phyloP scores from a whole-genome alignment of 2,797 vertebrate species.

The Discoglossus pictus region DNA sequence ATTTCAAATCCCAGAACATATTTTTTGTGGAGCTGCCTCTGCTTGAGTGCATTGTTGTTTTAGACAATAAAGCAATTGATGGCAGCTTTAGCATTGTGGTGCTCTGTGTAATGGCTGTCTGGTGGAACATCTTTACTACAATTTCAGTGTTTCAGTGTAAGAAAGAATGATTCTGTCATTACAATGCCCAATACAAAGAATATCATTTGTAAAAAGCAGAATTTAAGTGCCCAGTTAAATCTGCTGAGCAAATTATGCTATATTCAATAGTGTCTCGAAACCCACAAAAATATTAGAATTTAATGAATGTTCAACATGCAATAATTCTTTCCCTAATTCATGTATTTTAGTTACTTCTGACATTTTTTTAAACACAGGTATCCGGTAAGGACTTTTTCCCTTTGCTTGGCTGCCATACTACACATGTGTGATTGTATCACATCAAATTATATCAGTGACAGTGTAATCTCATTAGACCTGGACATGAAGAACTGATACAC shows the following conservation, averaged over 20 bases:
- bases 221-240: conserved; percentile 16
- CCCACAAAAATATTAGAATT: conserved; percentile 23
- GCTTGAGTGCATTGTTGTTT: conserved; percentile 12
- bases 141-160: conserved; percentile 3
- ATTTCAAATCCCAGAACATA: conserved; percentile 25
- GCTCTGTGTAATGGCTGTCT: conserved; percentile 27
- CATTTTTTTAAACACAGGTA: too few species aligned
- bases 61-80: conserved; percentile 36
- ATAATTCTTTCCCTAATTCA: conserved; percentile 45
- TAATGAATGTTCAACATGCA: conserved; percentile 36
- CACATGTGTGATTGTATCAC: conserved; percentile 10
- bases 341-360: too few species aligned
- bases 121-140: conserved; percentile 23
- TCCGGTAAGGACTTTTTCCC: too few species aligned
- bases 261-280: conserved; percentile 8
- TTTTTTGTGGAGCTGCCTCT: not conserved
- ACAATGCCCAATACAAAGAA: conserved; percentile 10
- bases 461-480: conserved; percentile 9
- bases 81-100: conserved; percentile 19
- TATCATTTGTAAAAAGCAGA: conserved; percentile 25
- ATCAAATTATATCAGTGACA: conserved; percentile 33
- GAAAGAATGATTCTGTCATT: conserved; percentile 26
- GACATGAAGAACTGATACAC: conserved; percentile 1
- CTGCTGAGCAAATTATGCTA: conserved; percentile 23
- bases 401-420: too few species aligned